phyloP scores from a whole-genome alignment of 2,888 invertebrate species.

The Opisthograptis luteolata region DNA sequence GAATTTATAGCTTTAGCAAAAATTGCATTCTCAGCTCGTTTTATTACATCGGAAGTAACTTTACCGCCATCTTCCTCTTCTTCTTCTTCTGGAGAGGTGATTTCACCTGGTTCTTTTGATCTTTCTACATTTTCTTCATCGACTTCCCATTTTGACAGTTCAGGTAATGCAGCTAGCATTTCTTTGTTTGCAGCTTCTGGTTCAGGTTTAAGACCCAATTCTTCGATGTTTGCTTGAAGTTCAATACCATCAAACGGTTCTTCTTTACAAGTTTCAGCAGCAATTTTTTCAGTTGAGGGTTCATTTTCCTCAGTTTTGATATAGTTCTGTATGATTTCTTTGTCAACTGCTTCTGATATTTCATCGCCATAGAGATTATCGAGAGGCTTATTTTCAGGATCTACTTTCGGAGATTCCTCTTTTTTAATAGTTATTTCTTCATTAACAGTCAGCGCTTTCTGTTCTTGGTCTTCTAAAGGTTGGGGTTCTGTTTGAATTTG shows the following conservation, averaged over 20 bases:
- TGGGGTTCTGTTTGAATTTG: constrained; percentile 1
- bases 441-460: constrained; percentile 35
- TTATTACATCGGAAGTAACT: constrained; percentile 93
- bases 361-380: constrained; percentile 83
- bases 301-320: constrained; percentile 67
- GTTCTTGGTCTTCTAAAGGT: constrained; percentile 17
- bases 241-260: constrained; percentile 84
- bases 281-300: constrained; percentile 50
- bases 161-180: constrained; percentile 90
- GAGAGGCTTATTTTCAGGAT: constrained; percentile 45
- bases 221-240: constrained; percentile 82
- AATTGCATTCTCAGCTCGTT: constrained; percentile 95
- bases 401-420: constrained; percentile 37
- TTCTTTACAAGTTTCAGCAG: constrained; percentile 74
- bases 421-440: constrained; percentile 41
- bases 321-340: constrained; percentile 84
- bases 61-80: constrained; percentile 86
- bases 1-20: constrained; percentile 95
- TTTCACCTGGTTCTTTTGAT: constrained; percentile 74
- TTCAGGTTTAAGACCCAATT: constrained; percentile 82
- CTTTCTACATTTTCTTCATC: constrained; percentile 83
- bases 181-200: constrained; percentile 77
- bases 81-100: constrained; percentile 74
- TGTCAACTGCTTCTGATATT: constrained; percentile 81
- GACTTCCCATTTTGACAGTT: constrained; percentile 95